Evolutionary conservation across 2,797 vertebrate species (phyloP).

Genomic region (Mergus octosetaceus): DNA sequence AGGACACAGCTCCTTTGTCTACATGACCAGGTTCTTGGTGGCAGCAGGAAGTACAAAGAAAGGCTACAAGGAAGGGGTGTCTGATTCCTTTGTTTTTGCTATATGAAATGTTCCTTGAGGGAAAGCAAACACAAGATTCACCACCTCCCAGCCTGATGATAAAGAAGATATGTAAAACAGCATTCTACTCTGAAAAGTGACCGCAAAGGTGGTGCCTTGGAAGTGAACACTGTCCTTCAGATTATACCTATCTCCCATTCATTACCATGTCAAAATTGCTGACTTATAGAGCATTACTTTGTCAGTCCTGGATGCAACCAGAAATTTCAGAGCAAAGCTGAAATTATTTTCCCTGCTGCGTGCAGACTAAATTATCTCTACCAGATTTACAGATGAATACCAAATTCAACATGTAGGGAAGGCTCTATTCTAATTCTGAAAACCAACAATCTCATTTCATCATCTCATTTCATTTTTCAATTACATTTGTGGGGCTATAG

Average conservation of each 20-base stretch:
- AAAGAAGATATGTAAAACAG: background rate
- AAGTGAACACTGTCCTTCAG: background rate
- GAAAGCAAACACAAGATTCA: constrained; percentile 11
- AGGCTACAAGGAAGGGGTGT: background rate
- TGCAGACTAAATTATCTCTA: background rate
- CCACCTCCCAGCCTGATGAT: background rate
- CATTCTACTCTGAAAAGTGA: background rate
- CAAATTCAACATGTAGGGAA: background rate
- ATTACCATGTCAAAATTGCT: background rate
- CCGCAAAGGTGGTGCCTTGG: background rate
- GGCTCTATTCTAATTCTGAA: too few relatives aligned
- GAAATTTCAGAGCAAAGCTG: background rate
- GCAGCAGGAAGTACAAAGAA: background rate
- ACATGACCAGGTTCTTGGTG: background rate
- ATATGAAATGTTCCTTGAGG: background rate
- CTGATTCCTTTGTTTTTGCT: background rate
- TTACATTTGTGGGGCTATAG: background rate
- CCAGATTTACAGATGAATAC: background rate
- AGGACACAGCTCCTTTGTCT: background rate
- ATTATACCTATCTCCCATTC: background rate
- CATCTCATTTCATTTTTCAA: background rate
- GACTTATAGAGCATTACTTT: background rate
- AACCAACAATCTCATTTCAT: background rate
- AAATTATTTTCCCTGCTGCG: background rate
- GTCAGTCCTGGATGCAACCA: background rate